Evolutionary conservation across 35 echinoderm and acorn worm genomes (phyloP), one percentile per base, ranked within the genome.

Genomic region (Hemicentrotus pulcherrimus): DNA sequence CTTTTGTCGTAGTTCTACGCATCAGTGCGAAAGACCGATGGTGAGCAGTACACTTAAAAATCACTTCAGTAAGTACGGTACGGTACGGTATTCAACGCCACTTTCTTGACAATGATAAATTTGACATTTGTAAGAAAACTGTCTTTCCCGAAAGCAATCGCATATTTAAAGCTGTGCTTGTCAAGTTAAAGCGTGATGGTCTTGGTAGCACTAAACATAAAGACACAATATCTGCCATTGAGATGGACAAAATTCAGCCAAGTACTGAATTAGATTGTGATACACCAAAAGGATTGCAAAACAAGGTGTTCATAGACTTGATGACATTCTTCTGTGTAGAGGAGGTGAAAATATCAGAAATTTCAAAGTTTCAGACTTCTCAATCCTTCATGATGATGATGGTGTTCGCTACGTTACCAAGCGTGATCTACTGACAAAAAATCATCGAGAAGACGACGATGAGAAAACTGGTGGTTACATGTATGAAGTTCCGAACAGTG

Each of bases 121-220:
- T 92, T 92, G 91, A 46, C 91, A 92, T 92, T 92, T 92, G 91
- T 22, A 92, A 92, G n/a, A 92, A 52, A 31, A 14, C 46, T 48
- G 46, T 2, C 15, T 92, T 92, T 50, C 47, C 47, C 41, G 46
- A 92, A 24, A 92, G n/a, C 47, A 22, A 9, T 31, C 45, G 91
- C 1, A 55, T 55, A 15, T 92, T 92, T 14, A 48, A 48, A 14
- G 91, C 47, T 28, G 47, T 92, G 14, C 30, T 92, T 19, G 47
- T 55, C n/a, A 92, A 92, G 30, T 12, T 52, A 55, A 48, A 92
- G 48, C 32, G 46, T 91, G 46, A 47, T 52, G 91, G 91, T 13
- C 47, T 92, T 16, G 91, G 24, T 55, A 92, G 41, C 30, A 92
- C 91, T 31, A 92, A 92, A 31, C 91, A 92, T 92, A 92, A 92